Evolutionary conservation across 2,113 vertebrate species (phyloP).

Genomic region (Tretioscincus oriximinensis): DNA sequence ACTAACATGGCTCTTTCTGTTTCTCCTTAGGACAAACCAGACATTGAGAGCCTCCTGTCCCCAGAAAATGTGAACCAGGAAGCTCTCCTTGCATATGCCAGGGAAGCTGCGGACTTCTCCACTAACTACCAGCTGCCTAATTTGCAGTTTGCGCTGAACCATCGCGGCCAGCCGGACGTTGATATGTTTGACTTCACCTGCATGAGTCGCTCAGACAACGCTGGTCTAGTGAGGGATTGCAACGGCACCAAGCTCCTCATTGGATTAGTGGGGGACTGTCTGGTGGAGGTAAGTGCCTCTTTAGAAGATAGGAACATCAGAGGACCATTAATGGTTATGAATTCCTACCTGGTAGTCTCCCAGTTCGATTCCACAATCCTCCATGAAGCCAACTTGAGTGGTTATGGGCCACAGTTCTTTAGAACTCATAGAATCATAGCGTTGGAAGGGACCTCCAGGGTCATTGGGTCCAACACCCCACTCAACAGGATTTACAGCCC

Average conservation of each 20-base stretch:
- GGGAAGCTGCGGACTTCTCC: constrained; percentile 82
- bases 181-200: constrained; percentile 90
- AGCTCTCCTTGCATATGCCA: constrained; percentile 76
- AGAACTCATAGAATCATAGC: too few relatives aligned
- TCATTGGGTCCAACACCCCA: too few relatives aligned
- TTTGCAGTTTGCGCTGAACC: constrained; percentile 78
- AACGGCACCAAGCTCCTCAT: constrained; percentile 73
- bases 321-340: too few relatives aligned
- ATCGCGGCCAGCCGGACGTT: constrained; percentile 69
- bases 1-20: background rate
- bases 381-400: too few relatives aligned
- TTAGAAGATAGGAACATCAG: background rate
- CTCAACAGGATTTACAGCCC: too few relatives aligned
- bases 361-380: too few relatives aligned
- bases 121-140: constrained; percentile 76
- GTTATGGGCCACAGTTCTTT: too few relatives aligned
- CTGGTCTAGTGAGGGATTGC: constrained; percentile 81
- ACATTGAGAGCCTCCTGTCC: constrained; percentile 79
- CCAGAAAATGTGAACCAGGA: constrained; percentile 73
- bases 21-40: constrained; percentile 69
- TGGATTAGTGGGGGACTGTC: constrained; percentile 88
- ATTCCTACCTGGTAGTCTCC: too few relatives aligned
- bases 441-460: too few relatives aligned
- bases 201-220: constrained; percentile 85
- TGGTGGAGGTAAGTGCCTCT: constrained; percentile 85